phyloP scores from a whole-genome alignment of 2,113 vertebrate genomes.

The Cichladusa arquata region DNA sequence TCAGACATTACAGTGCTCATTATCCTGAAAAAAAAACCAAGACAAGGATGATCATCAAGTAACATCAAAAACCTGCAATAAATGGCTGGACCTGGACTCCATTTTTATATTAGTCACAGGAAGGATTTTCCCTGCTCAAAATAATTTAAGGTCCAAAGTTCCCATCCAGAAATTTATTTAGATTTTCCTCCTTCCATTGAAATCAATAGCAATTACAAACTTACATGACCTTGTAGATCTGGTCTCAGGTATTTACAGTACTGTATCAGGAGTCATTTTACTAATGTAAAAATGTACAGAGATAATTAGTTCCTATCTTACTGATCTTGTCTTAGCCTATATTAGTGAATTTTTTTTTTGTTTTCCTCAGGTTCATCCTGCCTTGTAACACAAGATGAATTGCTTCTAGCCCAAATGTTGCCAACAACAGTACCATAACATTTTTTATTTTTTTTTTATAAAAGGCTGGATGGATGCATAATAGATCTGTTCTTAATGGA shows the following conservation, averaged over 20 bases:
- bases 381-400: background rate
- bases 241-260: background rate
- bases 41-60: background rate
- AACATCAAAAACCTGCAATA: background rate
- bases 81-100: background rate
- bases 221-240: background rate
- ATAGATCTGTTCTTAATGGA: slow-evolving; percentile 8
- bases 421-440: background rate
- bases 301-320: background rate
- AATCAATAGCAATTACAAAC: background rate
- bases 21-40: background rate
- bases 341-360: background rate
- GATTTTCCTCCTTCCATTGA: background rate
- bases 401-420: background rate
- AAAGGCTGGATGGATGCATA: background rate
- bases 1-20: background rate
- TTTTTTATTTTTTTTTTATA: background rate
- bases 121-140: background rate
- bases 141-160: background rate
- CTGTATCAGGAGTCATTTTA: background rate
- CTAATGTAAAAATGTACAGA: background rate
- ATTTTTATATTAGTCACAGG: background rate
- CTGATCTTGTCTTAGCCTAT: background rate
- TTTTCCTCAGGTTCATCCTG: background rate
- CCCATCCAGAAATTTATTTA: background rate